Percentiles rank a stretch among this genome's conserved stretches.
Conservation (phyloP, 2,797 vertebrate genomes). For the Acanthurus leucopareius region DNA sequence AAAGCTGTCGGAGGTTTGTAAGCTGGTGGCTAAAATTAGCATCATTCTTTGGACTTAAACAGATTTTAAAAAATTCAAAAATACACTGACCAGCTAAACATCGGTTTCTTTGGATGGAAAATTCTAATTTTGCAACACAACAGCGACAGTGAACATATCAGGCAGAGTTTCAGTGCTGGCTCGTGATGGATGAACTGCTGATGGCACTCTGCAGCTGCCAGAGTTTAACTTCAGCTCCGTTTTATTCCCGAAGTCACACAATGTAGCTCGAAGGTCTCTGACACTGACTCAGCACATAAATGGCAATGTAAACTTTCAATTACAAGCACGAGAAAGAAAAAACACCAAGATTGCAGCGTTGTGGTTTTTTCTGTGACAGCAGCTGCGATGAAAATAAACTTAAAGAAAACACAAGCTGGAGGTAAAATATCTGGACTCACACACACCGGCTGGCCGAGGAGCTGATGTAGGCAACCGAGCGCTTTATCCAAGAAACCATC, state of each 20-base stretch:
- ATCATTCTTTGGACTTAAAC: neutral
- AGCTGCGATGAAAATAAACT: constrained; percentile 67
- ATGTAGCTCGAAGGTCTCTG: constrained; percentile 34
- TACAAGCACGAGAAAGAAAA: constrained; percentile 51
- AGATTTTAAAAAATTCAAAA: constrained; percentile 5
- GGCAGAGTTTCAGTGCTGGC: neutral
- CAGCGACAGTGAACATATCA: neutral
- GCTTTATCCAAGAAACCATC: constrained; percentile 68
- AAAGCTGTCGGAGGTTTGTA: neutral
- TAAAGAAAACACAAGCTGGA: constrained; percentile 61
- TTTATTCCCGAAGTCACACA: constrained; percentile 49
- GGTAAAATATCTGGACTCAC: constrained; percentile 43
- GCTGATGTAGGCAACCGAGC: constrained; percentile 41
- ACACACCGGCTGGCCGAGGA: constrained; percentile 7
- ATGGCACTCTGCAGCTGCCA: constrained; percentile 36
- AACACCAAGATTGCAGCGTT: constrained; percentile 57
- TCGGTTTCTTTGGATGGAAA: neutral
- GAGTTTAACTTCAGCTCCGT: constrained; percentile 30
- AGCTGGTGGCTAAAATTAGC: neutral
- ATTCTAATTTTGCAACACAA: constrained; percentile 16
- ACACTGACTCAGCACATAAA: constrained; percentile 57
- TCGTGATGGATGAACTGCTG: constrained; percentile 32
- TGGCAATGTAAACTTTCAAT: constrained; percentile 61
- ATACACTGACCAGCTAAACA: constrained; percentile 20
- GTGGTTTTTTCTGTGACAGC: constrained; percentile 62